Evolutionary conservation across 1,140 invertebrate species (phyloP).

Genomic region (Drosophila busckii): DNA sequence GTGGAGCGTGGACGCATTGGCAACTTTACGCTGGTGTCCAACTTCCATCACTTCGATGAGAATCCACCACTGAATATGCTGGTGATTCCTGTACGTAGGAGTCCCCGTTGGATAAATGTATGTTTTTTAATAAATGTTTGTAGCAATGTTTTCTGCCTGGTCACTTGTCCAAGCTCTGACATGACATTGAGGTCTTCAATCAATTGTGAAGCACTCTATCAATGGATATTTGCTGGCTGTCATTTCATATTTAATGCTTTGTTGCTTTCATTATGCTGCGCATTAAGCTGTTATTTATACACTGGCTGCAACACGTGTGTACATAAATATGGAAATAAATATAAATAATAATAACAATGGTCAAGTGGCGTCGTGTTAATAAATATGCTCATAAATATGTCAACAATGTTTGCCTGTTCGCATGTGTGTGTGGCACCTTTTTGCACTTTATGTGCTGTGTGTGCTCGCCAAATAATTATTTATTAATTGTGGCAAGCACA

Average conservation of each 20-base stretch:
- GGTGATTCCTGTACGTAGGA: constrained; percentile 69
- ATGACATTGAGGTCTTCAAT: no score
- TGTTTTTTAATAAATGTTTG: not conserved
- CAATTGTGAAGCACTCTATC: constrained; percentile 41
- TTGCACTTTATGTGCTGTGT: no score
- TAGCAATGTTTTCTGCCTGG: not conserved
- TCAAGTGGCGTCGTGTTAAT: constrained; percentile 54
- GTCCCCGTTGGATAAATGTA: not conserved
- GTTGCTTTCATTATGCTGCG: no score
- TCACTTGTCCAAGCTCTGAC: no score
- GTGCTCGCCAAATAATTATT: constrained; percentile 72
- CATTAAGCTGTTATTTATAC: no score
- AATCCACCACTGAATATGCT: constrained; percentile 81
- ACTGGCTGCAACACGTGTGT: constrained; percentile 24
- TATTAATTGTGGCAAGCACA: constrained; percentile 62
- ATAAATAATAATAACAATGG: constrained; percentile 26
- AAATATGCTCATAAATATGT: constrained; percentile 64
- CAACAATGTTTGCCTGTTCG: constrained; percentile 52
- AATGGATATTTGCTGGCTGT: constrained; percentile 35
- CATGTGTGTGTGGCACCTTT: no score
- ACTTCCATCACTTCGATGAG: constrained; percentile 82
- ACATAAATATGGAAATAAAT: constrained; percentile 9
- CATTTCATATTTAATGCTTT: no score
- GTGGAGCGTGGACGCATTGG: constrained; percentile 83
- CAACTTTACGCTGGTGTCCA: constrained; percentile 83